Evolutionary conservation across 2,888 invertebrate species (phyloP), one percentile per base, ranked within the genome.

Genomic region (Apamea anceps): DNA sequence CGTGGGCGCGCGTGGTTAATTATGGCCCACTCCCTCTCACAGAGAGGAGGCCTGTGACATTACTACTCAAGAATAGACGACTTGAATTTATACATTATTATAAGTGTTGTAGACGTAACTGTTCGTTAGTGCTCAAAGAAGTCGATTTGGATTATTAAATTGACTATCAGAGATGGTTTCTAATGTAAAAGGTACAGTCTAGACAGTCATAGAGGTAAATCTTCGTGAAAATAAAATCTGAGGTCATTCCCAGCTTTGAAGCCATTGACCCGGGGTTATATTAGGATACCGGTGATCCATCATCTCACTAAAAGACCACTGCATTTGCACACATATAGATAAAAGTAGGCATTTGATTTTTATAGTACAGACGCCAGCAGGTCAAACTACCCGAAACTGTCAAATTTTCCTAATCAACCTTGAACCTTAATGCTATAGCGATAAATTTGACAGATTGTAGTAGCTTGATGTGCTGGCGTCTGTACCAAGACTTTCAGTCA

Each of bases 111-210:
- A 70, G 25, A 63, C 45, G 42, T 62, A 42, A 32, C 51, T 6
- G 25, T 70, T 65, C 51, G 63, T 70, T 45, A 57, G 28, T 6
- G 1, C 28, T 28, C n/a, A 48, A 70, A 60, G 32, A 60, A 60
- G 15, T 85, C 65, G 42, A 65, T 60, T 74, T 32, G 18, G n/a
- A 74, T 82, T 81, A 81, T 65, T 51, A 28, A 70, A 75, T 85
- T 65, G 65, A 70, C 65, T 70, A 45, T 72, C n/a, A 65, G 81
- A 65, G 13, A 66, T 37, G 42, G 4, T 60, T 25, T 70, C 12
- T 63, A 85, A 82, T 45, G 37, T 74, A 74, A 67, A 72, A 67
- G 60, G 85, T 85, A 80, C 21, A 54, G 84, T 80, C 80, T 81
- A 84, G 80, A 79, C 80, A 45, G 51, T 48, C 15, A 54, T 65